Evolutionary conservation across 1,140 invertebrate genomes (phyloP), one percentile per base, ranked within the genome.

Genomic region (Leptoteleia sp.): DNA sequence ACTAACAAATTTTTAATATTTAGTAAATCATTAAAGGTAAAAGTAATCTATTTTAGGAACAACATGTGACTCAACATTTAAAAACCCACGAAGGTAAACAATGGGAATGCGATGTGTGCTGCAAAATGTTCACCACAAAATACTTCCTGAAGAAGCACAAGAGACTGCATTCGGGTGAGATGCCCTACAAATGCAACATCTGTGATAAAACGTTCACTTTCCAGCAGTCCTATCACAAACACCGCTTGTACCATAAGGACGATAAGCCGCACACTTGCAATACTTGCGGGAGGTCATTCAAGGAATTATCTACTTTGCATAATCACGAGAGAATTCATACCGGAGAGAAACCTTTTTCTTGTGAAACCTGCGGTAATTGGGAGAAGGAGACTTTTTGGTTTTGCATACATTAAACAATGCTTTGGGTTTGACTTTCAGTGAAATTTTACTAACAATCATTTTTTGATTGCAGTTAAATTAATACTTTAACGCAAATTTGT

Each of bases 121-220:
- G 91, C 33, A 96, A 96, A 91, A 91, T 92, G 86, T 96, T 96
- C 83, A 96, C 95, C 1, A 96, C 95, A 4, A 96, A 96, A 86
- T 96, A 97, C 89, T 97, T 96, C 84, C 87, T 96, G 31, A 96
- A 96, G 88, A 97, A 97, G 88, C 95, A 97, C 83, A 95, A 95
- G 86, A 91, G 95, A 79, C 88, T 97, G 55, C 95, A 97, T 88
- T 85, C 91, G 92, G 95, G 96, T 48, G 95, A 96, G 90, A 96
- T 95, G 91, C 96, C 95, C 0, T 96, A 96, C 83, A 92, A 92
- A 5, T 98, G 96, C 84, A 91, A 91, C 25, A 92, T 94, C 82
- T 97, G 96, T 85, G 94, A 93, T 47, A 96, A 96, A 88, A 95
- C 94, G 0, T 97, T 97, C 88, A 96, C 95, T 15, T 96, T 96